Evolutionary conservation across 2,888 invertebrate genomes (phyloP).

Genomic region (Pammene aurita): DNA sequence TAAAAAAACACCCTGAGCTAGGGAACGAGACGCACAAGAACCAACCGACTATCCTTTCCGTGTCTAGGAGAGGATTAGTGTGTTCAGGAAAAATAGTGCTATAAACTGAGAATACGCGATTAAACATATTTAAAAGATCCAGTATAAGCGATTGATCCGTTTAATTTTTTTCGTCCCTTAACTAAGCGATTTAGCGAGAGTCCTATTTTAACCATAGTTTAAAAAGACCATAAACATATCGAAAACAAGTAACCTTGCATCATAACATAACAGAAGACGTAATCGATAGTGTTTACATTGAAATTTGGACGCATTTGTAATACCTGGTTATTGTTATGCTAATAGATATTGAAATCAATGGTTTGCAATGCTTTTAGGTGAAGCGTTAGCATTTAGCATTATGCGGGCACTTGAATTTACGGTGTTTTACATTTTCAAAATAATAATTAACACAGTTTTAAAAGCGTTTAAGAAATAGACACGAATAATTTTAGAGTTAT

Average conservation of each 20-base stretch:
- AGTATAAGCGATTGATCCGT: too few relatives aligned
- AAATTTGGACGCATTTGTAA: constrained; percentile 34
- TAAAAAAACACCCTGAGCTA: too few relatives aligned
- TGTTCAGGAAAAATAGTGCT: too few relatives aligned
- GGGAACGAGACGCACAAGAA: too few relatives aligned
- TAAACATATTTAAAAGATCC: too few relatives aligned
- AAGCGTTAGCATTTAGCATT: neutral
- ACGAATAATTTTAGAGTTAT: too few relatives aligned
- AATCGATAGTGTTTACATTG: constrained; percentile 37
- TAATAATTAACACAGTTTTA: neutral
- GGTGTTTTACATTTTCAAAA: constrained; percentile 1
- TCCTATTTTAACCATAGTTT: neutral
- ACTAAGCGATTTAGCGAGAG: too few relatives aligned
- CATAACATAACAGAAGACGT: constrained; percentile 15
- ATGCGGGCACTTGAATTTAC: constrained; percentile 1
- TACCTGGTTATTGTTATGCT: constrained; percentile 36
- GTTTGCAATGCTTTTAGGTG: constrained; percentile 12
- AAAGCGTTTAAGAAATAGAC: too few relatives aligned
- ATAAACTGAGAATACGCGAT: too few relatives aligned
- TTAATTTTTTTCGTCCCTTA: too few relatives aligned
- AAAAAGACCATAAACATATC: neutral
- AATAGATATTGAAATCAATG: constrained; percentile 24
- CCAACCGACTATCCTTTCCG: too few relatives aligned
- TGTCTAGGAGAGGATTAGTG: too few relatives aligned
- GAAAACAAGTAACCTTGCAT: constrained; percentile 31